These are phyloP conservation scores for Loxodonta africana DNA, from an alignment of 2,113 vertebrate genomes.

Conservation along the genomic window DNA sequence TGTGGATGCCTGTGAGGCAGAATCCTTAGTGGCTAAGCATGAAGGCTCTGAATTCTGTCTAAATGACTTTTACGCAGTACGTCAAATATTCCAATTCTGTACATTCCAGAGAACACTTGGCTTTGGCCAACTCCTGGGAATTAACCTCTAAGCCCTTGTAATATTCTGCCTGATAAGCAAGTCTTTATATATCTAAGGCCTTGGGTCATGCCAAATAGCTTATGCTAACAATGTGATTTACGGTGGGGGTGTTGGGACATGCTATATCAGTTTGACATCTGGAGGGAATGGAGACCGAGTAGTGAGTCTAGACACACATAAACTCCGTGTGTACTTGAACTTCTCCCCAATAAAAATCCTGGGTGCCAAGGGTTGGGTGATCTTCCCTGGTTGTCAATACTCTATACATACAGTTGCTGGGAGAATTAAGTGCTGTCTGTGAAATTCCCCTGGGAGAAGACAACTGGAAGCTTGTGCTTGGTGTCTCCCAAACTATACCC, in stretches of 20 bases:
- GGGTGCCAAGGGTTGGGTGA: not conserved
- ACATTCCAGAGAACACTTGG: not conserved
- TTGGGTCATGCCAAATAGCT: not conserved
- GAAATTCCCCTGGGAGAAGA: not conserved
- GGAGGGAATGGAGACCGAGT: not conserved
- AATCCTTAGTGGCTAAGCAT: not conserved
- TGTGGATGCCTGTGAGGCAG: not conserved
- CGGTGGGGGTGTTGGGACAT: not conserved
- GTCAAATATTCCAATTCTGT: not conserved
- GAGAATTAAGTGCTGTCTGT: not conserved
- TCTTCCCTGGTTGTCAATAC: no score
- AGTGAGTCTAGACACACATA: no score
- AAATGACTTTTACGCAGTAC: not conserved
- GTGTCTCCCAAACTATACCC: not conserved
- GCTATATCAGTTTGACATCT: not conserved
- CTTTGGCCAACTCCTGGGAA: not conserved
- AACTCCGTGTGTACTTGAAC: accelerated
- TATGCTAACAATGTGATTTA: not conserved
- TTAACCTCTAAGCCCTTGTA: not conserved
- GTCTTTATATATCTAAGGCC: not conserved
- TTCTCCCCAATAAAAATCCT: not conserved
- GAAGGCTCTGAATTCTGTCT: not conserved
- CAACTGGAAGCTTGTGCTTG: not conserved
- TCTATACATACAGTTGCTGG: accelerated
- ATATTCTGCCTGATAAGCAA: not conserved